Conservation (phyloP, 2,797 vertebrate genomes). For the Columba guinea region DNA sequence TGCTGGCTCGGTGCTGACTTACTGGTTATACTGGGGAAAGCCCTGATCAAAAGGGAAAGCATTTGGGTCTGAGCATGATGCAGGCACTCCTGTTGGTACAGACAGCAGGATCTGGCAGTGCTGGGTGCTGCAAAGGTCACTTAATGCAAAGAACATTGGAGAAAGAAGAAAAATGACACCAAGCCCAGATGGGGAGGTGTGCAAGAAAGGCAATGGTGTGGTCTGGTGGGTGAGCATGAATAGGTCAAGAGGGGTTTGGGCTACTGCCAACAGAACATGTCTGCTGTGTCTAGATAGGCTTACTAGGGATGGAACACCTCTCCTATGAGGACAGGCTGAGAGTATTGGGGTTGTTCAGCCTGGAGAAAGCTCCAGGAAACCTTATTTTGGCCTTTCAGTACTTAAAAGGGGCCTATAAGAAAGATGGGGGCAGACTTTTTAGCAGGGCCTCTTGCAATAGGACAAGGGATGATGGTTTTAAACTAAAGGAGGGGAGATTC, state of each 20-base stretch:
- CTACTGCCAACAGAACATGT: neutral
- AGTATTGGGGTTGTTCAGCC: no score
- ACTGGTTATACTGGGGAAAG: neutral
- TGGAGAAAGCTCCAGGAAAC: no score
- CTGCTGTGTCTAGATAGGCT: neutral
- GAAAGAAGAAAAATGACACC: neutral
- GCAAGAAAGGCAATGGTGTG: neutral
- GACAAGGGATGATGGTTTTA: no score
- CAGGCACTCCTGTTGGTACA: accelerated
- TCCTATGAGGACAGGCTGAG: no score
- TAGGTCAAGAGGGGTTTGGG: neutral
- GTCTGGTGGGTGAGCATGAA: neutral
- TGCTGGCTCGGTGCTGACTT: neutral
- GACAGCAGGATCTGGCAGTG: neutral
- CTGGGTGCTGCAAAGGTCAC: neutral
- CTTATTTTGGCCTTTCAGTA: no score
- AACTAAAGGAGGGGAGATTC: no score
- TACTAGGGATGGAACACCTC: no score
- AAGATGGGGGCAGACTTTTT: no score
- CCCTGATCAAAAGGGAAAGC: neutral
- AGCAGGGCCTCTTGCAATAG: no score
- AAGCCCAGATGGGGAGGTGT: neutral
- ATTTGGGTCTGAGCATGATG: neutral
- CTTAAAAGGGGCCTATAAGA: no score
- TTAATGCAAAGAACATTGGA: neutral